Base-by-base conservation (phyloP, 2,113 vertebrate genomes). In the Pachypanchax playfairii region DNA sequence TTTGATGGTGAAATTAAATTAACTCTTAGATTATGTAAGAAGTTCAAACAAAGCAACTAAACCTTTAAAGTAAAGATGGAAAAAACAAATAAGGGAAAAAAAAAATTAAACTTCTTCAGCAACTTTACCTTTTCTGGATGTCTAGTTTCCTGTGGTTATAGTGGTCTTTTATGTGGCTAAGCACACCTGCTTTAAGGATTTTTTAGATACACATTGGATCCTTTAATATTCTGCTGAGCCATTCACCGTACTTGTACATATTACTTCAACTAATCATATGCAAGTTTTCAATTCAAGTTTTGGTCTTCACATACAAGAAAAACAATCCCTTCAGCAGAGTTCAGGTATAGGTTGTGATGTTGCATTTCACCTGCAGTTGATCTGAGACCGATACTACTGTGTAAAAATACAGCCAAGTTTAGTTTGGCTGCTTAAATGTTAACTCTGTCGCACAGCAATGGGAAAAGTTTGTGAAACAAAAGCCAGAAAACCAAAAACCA, bases 371-470 rank as follows among this genome's bases (percentile, higher is more conserved):
- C 79, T 82, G 75, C 63, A 68, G 18, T 51, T 73, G 53, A 74
- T 84, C 74, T 80, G 65, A 79, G 75, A 67, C 49, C 31, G 65
- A 75, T 79, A 79, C 73, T 77, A 80, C 82, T 72, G 66, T 71
- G 48, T n/a, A 50, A 68, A 56, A 52, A 53, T 56, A 38, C 46
- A 64, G 71, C 52, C 67, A 52, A 74, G 85, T 88, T 89, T 80
- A 65, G 63, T 77, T 89, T 89, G 88, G 89, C 88, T 60, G 62
- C 48, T 22, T 52, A 28, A 43, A 75, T 79, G 82, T 77, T 75
- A 81, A 71, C 70, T 65, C 57, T 65, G 71, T 80, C 29, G 41
- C 49, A 42, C 46, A 80, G 33, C 76, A 74, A 90, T 80, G 71
- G 82, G 77, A 88, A 65, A 59, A 65, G 62, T 77, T 81, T 77